Evolutionary conservation across 2,113 vertebrate species (phyloP).

Genomic region (Sialia sialis): DNA sequence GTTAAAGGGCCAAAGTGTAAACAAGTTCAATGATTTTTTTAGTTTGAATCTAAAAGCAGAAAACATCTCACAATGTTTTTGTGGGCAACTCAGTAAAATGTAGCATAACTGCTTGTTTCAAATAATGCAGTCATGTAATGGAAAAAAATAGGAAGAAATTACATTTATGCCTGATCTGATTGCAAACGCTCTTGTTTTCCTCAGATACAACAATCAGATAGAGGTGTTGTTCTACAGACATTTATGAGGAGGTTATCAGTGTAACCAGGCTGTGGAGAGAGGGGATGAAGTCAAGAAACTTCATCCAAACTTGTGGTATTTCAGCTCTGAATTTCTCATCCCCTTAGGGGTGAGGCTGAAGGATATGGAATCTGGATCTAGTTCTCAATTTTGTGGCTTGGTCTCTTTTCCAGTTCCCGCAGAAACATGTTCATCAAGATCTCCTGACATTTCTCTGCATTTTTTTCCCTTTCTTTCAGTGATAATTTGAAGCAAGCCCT

Average conservation of each 20-base stretch:
- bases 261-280: not conserved
- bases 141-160: not conserved
- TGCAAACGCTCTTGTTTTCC: not conserved
- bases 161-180: not conserved
- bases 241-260: not conserved
- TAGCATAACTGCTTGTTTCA: not conserved
- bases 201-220: not conserved
- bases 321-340: conserved; percentile 2
- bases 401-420: conserved; percentile 49
- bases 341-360: conserved; percentile 43
- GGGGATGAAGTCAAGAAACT: not conserved
- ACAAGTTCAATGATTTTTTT: not conserved
- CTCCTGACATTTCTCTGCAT: conserved; percentile 31
- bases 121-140: not conserved
- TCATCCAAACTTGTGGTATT: conserved; percentile 26
- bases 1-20: not conserved
- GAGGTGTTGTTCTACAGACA: not conserved
- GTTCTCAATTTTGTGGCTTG: conserved; percentile 31
- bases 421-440: conserved; percentile 43
- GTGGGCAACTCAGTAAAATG: not conserved
- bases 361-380: conserved; percentile 32
- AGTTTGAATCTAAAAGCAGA: not conserved
- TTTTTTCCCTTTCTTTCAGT: not conserved
- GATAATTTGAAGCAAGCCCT: conserved; percentile 48
- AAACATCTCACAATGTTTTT: not conserved